phyloP scores from a whole-genome alignment of 2,113 vertebrate species.

The Prolemur simus region DNA sequence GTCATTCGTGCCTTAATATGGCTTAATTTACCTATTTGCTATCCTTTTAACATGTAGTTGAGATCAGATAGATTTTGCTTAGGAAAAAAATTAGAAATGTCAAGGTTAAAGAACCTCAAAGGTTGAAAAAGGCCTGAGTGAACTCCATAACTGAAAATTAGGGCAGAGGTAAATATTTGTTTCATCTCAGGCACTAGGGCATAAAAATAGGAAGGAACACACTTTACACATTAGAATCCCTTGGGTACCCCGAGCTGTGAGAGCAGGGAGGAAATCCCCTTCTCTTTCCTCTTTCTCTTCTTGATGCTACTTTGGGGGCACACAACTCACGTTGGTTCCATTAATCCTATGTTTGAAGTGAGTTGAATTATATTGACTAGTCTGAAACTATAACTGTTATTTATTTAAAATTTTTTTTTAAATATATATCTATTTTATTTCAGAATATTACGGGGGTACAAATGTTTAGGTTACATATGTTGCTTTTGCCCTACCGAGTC shows the following conservation, averaged over 20 bases:
- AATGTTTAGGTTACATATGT: no score
- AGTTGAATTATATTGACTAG: neutral
- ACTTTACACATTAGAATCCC: neutral
- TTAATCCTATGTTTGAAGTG: neutral
- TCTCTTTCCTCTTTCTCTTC: neutral
- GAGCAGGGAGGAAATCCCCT: neutral
- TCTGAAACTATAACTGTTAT: neutral
- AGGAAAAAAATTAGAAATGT: slow-evolving; percentile 54
- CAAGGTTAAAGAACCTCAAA: slow-evolving; percentile 53
- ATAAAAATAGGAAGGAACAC: neutral
- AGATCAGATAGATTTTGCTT: slow-evolving; percentile 48
- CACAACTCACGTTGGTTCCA: neutral
- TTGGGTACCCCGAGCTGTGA: neutral
- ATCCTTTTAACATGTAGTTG: neutral
- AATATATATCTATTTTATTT: no score
- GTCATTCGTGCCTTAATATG: neutral
- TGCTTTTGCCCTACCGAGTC: no score
- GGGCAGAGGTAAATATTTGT: slow-evolving; percentile 28
- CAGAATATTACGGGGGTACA: no score
- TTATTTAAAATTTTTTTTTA: no score
- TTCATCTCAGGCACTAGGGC: neutral
- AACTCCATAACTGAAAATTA: neutral
- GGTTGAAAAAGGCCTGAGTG: slow-evolving; percentile 26
- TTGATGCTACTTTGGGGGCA: neutral
- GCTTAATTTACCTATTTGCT: slow-evolving; percentile 22